phyloP scores from a whole-genome alignment of 2,797 vertebrate genomes.

The Bradypodion pumilum region DNA sequence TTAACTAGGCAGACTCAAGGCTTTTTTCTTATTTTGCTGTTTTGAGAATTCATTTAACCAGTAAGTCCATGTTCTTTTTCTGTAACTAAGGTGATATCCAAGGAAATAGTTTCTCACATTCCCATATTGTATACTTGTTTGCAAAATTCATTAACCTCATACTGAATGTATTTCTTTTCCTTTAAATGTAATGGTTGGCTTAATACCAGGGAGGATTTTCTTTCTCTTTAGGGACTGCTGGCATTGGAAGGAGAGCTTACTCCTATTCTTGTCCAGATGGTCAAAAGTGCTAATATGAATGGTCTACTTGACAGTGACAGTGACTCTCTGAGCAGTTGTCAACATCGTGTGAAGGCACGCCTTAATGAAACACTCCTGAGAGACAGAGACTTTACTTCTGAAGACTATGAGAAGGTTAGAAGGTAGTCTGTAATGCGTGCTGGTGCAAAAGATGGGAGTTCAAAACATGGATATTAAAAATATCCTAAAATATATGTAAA shows the following conservation, averaged over 20 bases:
- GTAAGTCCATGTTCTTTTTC: not conserved
- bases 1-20: no score
- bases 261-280: conserved; percentile 91
- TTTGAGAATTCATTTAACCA: no score
- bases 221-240: conserved; percentile 79
- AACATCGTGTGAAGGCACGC: conserved; percentile 87
- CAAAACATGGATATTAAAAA: not conserved
- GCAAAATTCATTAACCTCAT: not conserved
- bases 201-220: not conserved
- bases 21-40: no score
- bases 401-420: conserved; percentile 87
- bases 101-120: not conserved
- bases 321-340: conserved; percentile 87
- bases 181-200: not conserved
- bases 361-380: conserved; percentile 90
- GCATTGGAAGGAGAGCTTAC: conserved; percentile 89
- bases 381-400: conserved; percentile 84
- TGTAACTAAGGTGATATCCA: not conserved
- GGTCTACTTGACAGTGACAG: conserved; percentile 88
- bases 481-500: not conserved
- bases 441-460: not conserved
- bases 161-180: not conserved
- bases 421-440: not conserved
- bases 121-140: not conserved
- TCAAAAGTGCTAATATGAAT: conserved; percentile 92